Percentiles rank a stretch among this genome's conserved stretches.
These are phyloP conservation scores for Lissocephala sabroskyi DNA, from an alignment of 2,888 invertebrate species.

Conservation along the genomic window DNA sequence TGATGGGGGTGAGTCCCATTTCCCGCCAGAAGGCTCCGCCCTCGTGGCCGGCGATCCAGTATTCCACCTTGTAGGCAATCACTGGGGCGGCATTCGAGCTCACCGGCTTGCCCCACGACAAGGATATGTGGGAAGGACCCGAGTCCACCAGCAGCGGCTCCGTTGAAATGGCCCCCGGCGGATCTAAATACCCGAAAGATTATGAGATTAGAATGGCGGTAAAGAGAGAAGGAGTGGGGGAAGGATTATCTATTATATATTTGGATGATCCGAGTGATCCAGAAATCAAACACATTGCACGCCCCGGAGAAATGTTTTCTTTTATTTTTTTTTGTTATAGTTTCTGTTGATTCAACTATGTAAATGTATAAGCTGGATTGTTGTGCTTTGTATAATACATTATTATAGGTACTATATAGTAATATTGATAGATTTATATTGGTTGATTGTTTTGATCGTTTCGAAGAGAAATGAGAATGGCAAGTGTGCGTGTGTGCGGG, in stretches of 20 bases:
- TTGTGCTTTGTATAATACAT: conserved; percentile 65
- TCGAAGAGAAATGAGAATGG: too few relatives aligned
- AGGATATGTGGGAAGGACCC: conserved; percentile 87
- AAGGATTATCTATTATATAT: too few relatives aligned
- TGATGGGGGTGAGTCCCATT: conserved; percentile 85
- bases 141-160: conserved; percentile 85
- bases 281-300: conserved; percentile 52
- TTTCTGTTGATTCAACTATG: conserved; percentile 58
- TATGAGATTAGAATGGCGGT: not conserved
- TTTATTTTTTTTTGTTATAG: conserved; percentile 45
- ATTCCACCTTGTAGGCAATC: conserved; percentile 86
- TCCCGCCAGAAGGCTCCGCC: conserved; percentile 89
- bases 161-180: conserved; percentile 84
- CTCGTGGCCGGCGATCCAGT: conserved; percentile 84
- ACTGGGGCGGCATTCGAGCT: conserved; percentile 82
- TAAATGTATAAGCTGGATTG: conserved; percentile 67
- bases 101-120: conserved; percentile 85
- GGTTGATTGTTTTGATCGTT: conserved; percentile 50
- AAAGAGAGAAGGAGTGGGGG: too few relatives aligned
- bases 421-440: conserved; percentile 47
- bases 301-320: conserved; percentile 71
- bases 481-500: conserved; percentile 22
- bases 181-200: too few relatives aligned
- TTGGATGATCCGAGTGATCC: not conserved
- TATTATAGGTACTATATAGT: conserved; percentile 50